Evolutionary conservation across 92 coral and sea anemone genomes (phyloP).

Genomic region (Palythoa grandis): DNA sequence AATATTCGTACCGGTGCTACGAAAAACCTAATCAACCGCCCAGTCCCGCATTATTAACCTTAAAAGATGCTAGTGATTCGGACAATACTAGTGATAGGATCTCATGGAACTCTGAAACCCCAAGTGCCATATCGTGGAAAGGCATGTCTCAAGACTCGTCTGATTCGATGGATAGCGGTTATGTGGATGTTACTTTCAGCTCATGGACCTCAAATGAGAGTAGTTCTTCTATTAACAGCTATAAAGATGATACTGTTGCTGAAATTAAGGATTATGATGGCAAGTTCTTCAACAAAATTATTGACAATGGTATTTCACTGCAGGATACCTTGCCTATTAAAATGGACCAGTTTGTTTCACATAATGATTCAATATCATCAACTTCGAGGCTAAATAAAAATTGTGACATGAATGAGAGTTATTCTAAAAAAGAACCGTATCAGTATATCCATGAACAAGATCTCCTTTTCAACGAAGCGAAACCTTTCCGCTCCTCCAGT

Average conservation of each 20-base stretch:
- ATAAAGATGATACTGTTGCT: background rate
- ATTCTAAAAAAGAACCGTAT: background rate
- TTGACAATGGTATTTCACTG: background rate
- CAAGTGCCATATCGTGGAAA: slow-evolving; percentile 72
- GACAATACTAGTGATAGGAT: slow-evolving; percentile 13
- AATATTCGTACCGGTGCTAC: background rate
- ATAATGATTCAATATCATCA: background rate
- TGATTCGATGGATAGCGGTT: slow-evolving; percentile 77
- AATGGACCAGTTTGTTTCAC: background rate
- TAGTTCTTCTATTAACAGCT: background rate
- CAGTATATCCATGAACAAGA: background rate
- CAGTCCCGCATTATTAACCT: background rate
- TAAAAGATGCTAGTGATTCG: background rate
- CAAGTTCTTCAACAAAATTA: background rate
- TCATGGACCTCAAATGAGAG: slow-evolving; percentile 16
- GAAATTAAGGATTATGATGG: background rate
- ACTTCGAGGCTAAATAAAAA: background rate
- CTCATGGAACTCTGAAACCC: slow-evolving; percentile 67
- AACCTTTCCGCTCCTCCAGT: slow-evolving; percentile 2
- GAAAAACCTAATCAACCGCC: background rate
- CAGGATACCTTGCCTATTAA: background rate
- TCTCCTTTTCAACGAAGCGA: background rate
- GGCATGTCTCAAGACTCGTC: slow-evolving; percentile 59
- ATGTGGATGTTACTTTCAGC: slow-evolving; percentile 35
- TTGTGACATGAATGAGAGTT: background rate